Evolutionary conservation across 2,113 vertebrate species (phyloP).

Genomic region (Enhydra lutris): DNA sequence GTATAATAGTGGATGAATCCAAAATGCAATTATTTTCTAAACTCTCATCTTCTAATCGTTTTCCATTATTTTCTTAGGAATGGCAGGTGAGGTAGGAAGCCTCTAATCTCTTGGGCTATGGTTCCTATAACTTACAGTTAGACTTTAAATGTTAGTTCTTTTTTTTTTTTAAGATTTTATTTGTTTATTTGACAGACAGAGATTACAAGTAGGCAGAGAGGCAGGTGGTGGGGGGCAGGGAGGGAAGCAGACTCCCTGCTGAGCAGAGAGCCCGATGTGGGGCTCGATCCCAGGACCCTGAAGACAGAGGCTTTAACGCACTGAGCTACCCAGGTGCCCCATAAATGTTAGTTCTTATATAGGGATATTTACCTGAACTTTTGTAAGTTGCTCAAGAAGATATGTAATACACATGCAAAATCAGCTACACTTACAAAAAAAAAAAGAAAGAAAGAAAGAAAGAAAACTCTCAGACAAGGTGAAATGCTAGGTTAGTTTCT

Average conservation of each 20-base stretch:
- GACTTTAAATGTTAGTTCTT: not conserved
- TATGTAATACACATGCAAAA: not conserved
- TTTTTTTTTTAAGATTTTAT: too few relatives aligned
- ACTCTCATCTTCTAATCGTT: not conserved
- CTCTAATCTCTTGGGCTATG: not conserved
- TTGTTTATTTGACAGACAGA: too few relatives aligned
- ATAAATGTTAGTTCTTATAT: not conserved
- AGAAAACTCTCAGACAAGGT: not conserved
- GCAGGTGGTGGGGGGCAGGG: too few relatives aligned
- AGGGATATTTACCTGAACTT: not conserved
- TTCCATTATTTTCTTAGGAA: not conserved
- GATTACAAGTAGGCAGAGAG: too few relatives aligned
- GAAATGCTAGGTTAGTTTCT: not conserved
- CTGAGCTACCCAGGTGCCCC: too few relatives aligned
- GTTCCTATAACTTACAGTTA: not conserved
- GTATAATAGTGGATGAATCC: not conserved
- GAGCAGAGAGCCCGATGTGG: too few relatives aligned
- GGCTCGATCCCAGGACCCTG: too few relatives aligned
- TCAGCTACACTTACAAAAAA: not conserved
- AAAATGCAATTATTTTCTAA: not conserved
- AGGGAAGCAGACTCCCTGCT: too few relatives aligned
- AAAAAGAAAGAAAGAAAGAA: not conserved
- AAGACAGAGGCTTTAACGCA: too few relatives aligned
- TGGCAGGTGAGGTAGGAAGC: not conserved
- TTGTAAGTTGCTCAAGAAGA: not conserved